Evolutionary conservation across 2,113 vertebrate species (phyloP).

Genomic region (Nibea coibor): DNA sequence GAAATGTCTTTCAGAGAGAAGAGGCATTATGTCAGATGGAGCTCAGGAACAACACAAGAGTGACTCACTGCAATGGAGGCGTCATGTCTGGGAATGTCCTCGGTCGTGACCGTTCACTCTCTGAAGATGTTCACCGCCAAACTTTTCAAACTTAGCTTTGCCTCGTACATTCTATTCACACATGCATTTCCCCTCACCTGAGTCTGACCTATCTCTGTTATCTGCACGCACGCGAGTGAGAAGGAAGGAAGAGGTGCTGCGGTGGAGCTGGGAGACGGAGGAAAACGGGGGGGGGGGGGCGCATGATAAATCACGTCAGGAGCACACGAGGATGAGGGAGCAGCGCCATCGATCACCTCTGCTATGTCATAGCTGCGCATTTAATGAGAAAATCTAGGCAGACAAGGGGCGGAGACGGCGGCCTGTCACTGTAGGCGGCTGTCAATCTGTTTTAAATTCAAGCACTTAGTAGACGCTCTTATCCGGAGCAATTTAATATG

Average conservation of each 20-base stretch:
- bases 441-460: constrained; percentile 47
- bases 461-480: neutral
- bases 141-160: neutral
- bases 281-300: neutral
- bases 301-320: constrained; percentile 52
- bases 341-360: constrained; percentile 51
- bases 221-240: neutral
- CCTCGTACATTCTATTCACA: neutral
- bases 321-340: constrained; percentile 26
- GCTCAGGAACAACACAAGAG: constrained; percentile 2
- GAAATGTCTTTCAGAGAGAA: constrained; percentile 6
- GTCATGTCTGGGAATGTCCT: constrained; percentile 20
- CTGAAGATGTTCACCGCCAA: neutral
- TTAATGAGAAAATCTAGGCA: constrained; percentile 64
- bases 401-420: constrained; percentile 38
- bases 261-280: constrained; percentile 4
- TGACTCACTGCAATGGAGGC: constrained; percentile 9
- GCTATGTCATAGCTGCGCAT: constrained; percentile 39
- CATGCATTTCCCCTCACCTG: neutral
- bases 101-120: neutral
- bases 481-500: neutral
- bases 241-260: constrained; percentile 6
- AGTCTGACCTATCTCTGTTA: neutral
- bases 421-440: constrained; percentile 31
- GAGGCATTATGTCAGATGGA: constrained; percentile 28